Conservation (phyloP, 2,888 invertebrate species). For the Oxystoma pomonae region DNA sequence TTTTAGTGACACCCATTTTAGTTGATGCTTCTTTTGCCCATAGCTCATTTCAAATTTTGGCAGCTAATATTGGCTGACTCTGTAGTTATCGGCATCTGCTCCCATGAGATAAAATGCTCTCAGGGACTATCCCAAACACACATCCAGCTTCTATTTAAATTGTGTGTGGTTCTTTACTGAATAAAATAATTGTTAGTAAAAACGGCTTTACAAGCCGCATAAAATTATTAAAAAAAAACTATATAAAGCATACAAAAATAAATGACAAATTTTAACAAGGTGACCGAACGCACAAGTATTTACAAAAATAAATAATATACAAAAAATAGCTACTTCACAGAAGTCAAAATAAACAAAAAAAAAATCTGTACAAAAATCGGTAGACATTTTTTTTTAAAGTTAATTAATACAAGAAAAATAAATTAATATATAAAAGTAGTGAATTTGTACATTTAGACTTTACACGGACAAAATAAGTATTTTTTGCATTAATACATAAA, state of each 20-base stretch:
- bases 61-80: too few species aligned
- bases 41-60: too few species aligned
- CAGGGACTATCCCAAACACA: too few species aligned
- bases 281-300: neutral
- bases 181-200: neutral
- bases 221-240: neutral
- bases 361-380: neutral
- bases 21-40: too few species aligned
- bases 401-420: neutral
- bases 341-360: neutral
- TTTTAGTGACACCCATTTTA: too few species aligned
- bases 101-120: too few species aligned
- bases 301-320: neutral
- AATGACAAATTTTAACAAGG: neutral
- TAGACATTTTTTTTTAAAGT: neutral
- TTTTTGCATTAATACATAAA: neutral
- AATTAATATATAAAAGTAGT: neutral
- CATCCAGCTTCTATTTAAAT: too few species aligned
- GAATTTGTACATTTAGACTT: neutral
- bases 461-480: neutral
- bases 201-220: too few species aligned
- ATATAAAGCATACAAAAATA: too few species aligned
- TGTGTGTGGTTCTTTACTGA: too few species aligned
- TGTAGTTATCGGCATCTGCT: too few species aligned
- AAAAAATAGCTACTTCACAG: neutral